These are phyloP conservation scores for Schizotus pectinicornis DNA, from an alignment of 2,888 invertebrate species.

Conservation along the genomic window DNA sequence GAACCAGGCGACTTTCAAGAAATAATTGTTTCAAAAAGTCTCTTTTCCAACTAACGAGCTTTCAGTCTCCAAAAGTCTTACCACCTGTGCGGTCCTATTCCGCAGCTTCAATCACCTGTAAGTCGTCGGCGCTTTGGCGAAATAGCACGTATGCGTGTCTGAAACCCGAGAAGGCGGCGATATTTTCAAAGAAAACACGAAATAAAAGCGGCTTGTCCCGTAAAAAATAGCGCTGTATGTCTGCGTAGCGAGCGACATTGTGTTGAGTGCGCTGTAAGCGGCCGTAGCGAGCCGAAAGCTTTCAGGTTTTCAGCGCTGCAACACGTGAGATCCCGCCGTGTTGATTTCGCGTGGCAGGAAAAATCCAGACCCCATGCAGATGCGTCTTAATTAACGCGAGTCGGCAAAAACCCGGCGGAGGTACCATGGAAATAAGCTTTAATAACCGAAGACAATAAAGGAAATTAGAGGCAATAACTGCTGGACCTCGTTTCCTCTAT, in stretches of 20 bases:
- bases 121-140: too few relatives aligned
- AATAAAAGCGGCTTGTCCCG: not conserved
- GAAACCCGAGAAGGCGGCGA: conserved; percentile 3
- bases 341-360: not conserved
- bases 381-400: conserved; percentile 28
- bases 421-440: conserved; percentile 23
- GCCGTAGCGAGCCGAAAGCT: not conserved
- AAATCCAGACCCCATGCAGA: conserved; percentile 6
- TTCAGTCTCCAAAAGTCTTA: too few relatives aligned
- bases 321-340: conserved; percentile 10
- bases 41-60: too few relatives aligned
- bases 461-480: conserved; percentile 21
- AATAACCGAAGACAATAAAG: conserved; percentile 24
- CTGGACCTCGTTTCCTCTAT: conserved; percentile 22
- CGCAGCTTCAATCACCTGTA: too few relatives aligned
- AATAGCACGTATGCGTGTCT: conserved; percentile 3
- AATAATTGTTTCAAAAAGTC: too few relatives aligned
- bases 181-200: conserved; percentile 16
- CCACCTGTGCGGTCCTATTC: too few relatives aligned
- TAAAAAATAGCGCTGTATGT: not conserved
- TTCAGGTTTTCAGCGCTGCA: conserved; percentile 4
- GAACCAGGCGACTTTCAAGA: too few relatives aligned
- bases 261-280: conserved; percentile 5
- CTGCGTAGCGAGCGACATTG: conserved; percentile 15
- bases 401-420: conserved; percentile 17